These are phyloP conservation scores for Chrysolina americana DNA, from an alignment of 2,888 invertebrate species.

Conservation along the genomic window DNA sequence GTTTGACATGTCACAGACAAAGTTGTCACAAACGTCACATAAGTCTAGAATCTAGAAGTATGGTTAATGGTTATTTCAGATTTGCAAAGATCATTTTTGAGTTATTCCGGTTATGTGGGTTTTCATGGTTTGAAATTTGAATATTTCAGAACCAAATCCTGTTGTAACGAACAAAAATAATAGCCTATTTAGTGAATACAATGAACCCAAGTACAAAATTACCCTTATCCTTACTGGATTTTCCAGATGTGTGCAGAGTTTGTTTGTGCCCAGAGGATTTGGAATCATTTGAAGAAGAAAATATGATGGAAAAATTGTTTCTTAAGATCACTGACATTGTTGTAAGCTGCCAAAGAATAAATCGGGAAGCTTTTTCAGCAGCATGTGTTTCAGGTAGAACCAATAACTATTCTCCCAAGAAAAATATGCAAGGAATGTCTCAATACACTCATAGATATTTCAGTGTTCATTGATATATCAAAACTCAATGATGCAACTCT, in stretches of 20 bases:
- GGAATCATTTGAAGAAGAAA: conserved; percentile 1
- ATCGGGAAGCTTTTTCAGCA: no score
- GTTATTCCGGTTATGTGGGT: no score
- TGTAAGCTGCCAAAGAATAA: neutral
- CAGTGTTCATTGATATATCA: conserved; percentile 12
- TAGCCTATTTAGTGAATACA: no score
- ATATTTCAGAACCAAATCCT: no score
- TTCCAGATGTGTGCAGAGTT: neutral
- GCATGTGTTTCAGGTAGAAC: neutral
- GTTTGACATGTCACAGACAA: no score
- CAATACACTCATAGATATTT: conserved; percentile 6
- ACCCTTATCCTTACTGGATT: neutral
- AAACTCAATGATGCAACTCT: conserved; percentile 3
- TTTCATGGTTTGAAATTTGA: no score
- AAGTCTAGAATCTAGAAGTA: no score
- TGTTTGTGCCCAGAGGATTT: conserved; percentile 1
- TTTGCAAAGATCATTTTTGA: no score
- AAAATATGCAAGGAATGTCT: conserved; percentile 16
- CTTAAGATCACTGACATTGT: conserved; percentile 2
- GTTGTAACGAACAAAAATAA: no score
- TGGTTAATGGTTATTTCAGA: no score
- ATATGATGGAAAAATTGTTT: conserved; percentile 13
- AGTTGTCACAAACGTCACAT: no score
- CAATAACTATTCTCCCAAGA: neutral
- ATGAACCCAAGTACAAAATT: no score